Conservation (phyloP, 1,140 invertebrate genomes). For the Portunus trituberculatus region DNA sequence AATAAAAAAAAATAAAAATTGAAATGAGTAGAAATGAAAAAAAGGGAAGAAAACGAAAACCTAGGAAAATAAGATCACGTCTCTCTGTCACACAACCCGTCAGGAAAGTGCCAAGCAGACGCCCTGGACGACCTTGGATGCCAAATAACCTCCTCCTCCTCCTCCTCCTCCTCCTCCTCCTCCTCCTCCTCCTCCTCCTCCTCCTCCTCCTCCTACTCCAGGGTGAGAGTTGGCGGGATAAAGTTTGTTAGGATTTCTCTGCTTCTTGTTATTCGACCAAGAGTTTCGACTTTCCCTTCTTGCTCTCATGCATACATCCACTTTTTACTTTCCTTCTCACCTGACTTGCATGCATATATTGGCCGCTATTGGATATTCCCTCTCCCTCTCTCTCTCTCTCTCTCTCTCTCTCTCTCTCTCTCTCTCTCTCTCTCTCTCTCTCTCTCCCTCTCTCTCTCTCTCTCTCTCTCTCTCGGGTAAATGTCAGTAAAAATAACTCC, state of each 20-base stretch:
- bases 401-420: neutral
- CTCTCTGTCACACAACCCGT: neutral
- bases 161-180: neutral
- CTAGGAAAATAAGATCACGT: neutral
- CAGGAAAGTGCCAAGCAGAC: neutral
- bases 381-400: neutral
- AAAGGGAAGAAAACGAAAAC: constrained; percentile 3
- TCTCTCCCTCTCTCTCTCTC: constrained; percentile 23
- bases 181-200: constrained; percentile 28
- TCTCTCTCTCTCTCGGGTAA: neutral
- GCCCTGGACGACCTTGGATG: neutral
- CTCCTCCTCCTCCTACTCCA: neutral
- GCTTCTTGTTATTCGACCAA: neutral
- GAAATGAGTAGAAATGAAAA: neutral
- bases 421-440: neutral
- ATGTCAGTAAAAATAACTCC: neutral
- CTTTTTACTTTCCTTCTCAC: neutral
- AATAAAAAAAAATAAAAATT: neutral
- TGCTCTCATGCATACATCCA: neutral
- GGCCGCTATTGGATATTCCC: neutral
- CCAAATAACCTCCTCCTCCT: neutral
- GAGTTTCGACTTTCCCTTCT: neutral
- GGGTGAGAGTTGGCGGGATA: too few relatives aligned
- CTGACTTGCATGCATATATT: neutral
- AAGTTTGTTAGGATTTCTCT: neutral